Conservation (phyloP, 1,140 invertebrate species). For the Sinonovacula constricta region DNA sequence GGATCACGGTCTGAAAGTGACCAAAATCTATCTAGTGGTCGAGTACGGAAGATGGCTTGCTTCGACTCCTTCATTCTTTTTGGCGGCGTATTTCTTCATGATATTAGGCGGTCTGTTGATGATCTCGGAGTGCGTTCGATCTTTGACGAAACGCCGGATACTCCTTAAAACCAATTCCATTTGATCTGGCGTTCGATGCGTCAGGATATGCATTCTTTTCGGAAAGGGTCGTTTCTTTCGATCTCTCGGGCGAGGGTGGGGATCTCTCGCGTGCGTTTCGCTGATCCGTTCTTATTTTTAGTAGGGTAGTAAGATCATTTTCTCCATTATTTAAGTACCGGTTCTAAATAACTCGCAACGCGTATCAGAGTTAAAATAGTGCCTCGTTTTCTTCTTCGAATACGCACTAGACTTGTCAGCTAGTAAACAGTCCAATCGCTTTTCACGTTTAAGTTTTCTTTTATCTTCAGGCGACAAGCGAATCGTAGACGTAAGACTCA, state of each 20-base stretch:
- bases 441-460: background rate
- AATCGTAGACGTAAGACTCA: background rate
- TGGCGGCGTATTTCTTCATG: too few species aligned
- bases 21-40: conserved; percentile 28
- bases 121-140: too few species aligned
- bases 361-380: background rate
- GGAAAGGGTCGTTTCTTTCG: too few species aligned
- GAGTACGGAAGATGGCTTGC: conserved; percentile 24
- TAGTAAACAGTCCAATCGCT: background rate
- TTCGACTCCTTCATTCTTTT: conserved; percentile 10
- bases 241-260: too few species aligned
- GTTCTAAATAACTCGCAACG: background rate
- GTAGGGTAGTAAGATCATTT: background rate
- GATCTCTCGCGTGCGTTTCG: background rate
- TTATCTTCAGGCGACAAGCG: background rate
- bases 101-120: too few species aligned
- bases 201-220: too few species aligned
- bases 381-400: background rate
- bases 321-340: conserved; percentile 8
- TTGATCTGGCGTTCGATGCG: too few species aligned
- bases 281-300: background rate
- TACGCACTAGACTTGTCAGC: background rate
- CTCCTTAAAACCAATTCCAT: too few species aligned
- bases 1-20: conserved; percentile 32
- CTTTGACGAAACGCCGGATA: too few species aligned